Evolutionary conservation across 1,140 invertebrate species (phyloP).

Genomic region (Cotesia chilonis): DNA sequence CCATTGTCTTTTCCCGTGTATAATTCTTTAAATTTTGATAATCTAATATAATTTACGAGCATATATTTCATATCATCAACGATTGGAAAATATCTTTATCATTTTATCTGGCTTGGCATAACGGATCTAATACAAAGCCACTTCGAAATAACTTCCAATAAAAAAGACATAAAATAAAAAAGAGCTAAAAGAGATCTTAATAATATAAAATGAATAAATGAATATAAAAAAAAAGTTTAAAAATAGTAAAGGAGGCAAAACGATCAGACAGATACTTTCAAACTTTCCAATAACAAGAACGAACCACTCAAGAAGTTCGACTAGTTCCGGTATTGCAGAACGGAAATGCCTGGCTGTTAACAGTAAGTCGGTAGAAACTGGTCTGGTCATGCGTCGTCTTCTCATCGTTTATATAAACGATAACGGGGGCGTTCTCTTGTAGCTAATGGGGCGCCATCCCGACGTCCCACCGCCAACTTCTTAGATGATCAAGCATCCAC

Average conservation of each 20-base stretch:
- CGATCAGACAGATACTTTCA: constrained; percentile 27
- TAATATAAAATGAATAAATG: too few relatives aligned
- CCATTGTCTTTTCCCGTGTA: too few relatives aligned
- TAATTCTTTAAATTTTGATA: too few relatives aligned
- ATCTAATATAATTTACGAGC: too few relatives aligned
- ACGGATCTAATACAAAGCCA: not conserved
- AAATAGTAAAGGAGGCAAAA: constrained; percentile 26
- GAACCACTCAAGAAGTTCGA: constrained; percentile 37
- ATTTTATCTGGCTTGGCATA: too few relatives aligned
- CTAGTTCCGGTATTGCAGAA: constrained; percentile 35
- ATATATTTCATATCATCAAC: too few relatives aligned
- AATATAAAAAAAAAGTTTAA: constrained; percentile 10
- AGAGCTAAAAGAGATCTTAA: not conserved
- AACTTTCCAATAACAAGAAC: constrained; percentile 38
- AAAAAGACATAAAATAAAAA: constrained; percentile 13
- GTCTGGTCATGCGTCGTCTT: constrained; percentile 30
- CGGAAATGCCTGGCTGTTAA: constrained; percentile 27
- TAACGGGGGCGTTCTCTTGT: constrained; percentile 33
- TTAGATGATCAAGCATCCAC: constrained; percentile 32
- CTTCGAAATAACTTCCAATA: not conserved
- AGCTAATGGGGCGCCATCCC: constrained; percentile 36
- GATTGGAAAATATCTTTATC: too few relatives aligned
- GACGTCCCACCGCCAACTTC: constrained; percentile 31
- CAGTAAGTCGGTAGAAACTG: constrained; percentile 23
- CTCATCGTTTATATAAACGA: constrained; percentile 31